Evolutionary conservation across 1,140 invertebrate genomes (phyloP).

Genomic region (Thaumetopoea pityocampa): DNA sequence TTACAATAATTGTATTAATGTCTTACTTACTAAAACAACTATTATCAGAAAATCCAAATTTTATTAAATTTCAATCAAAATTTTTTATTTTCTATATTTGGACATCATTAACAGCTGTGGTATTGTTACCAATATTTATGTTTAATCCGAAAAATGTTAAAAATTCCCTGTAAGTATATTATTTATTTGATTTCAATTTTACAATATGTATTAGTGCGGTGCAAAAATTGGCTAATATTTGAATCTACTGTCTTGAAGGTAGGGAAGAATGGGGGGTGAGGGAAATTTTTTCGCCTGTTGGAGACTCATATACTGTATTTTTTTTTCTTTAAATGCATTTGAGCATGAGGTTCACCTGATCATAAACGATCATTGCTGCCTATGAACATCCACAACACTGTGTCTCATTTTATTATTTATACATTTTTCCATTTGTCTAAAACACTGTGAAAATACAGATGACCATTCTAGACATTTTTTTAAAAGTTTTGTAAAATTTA

Average conservation of each 20-base stretch:
- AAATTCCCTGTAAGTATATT: conserved; percentile 70
- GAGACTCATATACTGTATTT: too few relatives aligned
- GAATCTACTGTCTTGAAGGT: not conserved
- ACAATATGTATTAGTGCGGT: not conserved
- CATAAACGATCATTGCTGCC: too few relatives aligned
- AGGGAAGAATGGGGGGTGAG: not conserved
- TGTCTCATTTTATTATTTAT: too few relatives aligned
- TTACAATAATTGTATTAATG: conserved; percentile 49
- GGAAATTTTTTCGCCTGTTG: too few relatives aligned
- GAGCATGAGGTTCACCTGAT: too few relatives aligned
- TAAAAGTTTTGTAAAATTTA: not conserved
- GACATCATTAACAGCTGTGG: conserved; percentile 55
- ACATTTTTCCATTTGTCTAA: too few relatives aligned
- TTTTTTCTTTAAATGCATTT: too few relatives aligned
- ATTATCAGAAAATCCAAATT: conserved; percentile 69
- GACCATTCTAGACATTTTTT: too few relatives aligned
- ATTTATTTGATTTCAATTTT: not conserved
- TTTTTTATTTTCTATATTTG: conserved; percentile 72
- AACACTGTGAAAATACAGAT: too few relatives aligned
- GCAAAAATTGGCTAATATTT: not conserved
- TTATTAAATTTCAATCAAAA: conserved; percentile 72
- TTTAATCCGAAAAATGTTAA: conserved; percentile 73
- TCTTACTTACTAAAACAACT: conserved; percentile 69
- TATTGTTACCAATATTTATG: conserved; percentile 69
- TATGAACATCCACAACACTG: too few relatives aligned